These are phyloP conservation scores for Drosophila anomalata DNA, from an alignment of 2,888 invertebrate species.

Conservation along the genomic window DNA sequence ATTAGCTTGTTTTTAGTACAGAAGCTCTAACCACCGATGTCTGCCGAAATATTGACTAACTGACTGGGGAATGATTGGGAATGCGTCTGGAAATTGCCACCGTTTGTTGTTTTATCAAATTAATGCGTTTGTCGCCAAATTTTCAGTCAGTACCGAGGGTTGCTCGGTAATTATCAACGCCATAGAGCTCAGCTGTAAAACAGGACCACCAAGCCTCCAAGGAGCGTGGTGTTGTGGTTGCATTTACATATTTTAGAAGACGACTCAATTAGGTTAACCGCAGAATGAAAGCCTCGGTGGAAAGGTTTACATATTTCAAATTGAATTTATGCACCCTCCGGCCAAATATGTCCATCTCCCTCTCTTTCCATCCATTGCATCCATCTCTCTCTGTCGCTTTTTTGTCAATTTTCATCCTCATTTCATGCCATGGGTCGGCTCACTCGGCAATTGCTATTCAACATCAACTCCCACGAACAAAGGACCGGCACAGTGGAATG, in stretches of 20 bases:
- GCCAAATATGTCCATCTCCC: conserved; percentile 42
- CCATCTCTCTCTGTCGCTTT: conserved; percentile 7
- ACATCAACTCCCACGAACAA: conserved; percentile 28
- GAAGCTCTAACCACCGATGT: neutral
- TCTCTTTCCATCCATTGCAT: neutral
- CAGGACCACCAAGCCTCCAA: conserved; percentile 2
- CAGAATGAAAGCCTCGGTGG: conserved; percentile 77
- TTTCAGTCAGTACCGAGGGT: conserved; percentile 15
- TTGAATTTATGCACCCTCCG: conserved; percentile 83
- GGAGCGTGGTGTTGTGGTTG: conserved; percentile 23
- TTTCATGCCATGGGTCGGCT: conserved; percentile 17
- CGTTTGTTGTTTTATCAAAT: conserved; percentile 72
- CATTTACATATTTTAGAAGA: conserved; percentile 80
- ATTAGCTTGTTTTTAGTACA: neutral
- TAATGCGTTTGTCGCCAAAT: conserved; percentile 54
- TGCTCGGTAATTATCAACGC: conserved; percentile 32
- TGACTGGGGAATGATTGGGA: conserved; percentile 16
- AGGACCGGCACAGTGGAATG: conserved; percentile 46
- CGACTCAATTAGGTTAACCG: conserved; percentile 84
- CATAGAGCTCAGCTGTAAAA: neutral
- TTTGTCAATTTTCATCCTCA: conserved; percentile 41
- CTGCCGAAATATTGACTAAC: conserved; percentile 22
- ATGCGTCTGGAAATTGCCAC: conserved; percentile 11
- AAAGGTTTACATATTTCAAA: conserved; percentile 75
- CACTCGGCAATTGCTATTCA: conserved; percentile 36